Base-by-base conservation (phyloP, 2,888 invertebrate species). In the Pseudococcus longispinus region DNA sequence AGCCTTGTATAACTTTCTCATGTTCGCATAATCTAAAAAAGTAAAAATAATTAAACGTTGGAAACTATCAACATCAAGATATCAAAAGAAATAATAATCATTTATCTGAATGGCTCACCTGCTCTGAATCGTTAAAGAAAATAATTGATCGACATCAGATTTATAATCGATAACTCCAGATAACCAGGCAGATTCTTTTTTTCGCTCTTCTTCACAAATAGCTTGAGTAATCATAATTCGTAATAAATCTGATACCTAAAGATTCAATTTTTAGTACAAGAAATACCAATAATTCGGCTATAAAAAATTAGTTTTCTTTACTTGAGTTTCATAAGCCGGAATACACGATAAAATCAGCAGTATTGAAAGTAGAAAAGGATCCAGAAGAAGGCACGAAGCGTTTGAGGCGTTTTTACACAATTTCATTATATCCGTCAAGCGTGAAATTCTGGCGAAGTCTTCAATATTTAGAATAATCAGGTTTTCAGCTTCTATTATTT, bases 331-430 rank as follows among this genome's bases (percentile, higher is more conserved):
- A 88, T 92, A 92, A 87, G 90, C 89, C 11, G 90, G 88, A 80
- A 92, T 90, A 87, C 91, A 91, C 0, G 92, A 92, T 20, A 93
- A 90, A n/a, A 92, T 91, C 18, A 94, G 90, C 23, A 94, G 90
- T 18, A 93, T 91, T 88, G 93, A 92, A n/a, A 94, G 90, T 88
- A 94, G 92, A 89, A 94, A 94, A 0, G 94, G 93, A 88, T 94
- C 93, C 42, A 94, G 90, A 74, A 94, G 90, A 85, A 92, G 92
- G 89, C 94, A 93, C 0, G 94, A 93, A 87, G 92, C 91, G 87
- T 92, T 91, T 1, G 91, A 89, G 32, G 93, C 91, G 89, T 91
- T 92, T 91, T 93, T 89, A 42, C 89, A 89, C 29, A 88, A 88
- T 88, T 89, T 89, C 9, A 89, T 87, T n/a, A 90, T 88, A 87